Evolutionary conservation across 2,113 vertebrate species (phyloP).

Genomic region (Phoenicopterus ruber): DNA sequence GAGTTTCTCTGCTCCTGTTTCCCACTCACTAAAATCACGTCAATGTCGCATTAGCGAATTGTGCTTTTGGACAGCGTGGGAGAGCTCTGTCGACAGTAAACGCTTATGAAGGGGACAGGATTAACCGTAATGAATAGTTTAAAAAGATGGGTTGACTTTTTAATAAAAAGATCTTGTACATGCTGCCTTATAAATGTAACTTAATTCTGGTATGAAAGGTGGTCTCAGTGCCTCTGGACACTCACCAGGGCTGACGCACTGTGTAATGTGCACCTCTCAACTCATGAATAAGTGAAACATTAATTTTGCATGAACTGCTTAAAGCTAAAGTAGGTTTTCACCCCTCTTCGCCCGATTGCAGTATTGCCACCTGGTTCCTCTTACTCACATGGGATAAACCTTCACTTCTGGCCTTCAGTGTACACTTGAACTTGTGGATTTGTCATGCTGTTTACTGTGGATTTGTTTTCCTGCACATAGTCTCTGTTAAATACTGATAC

Average conservation of each 20-base stretch:
- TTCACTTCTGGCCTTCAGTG: background rate
- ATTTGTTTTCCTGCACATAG: slow-evolving; percentile 29
- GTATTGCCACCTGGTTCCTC: background rate
- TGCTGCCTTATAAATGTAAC: background rate
- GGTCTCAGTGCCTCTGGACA: background rate
- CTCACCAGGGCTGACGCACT: background rate
- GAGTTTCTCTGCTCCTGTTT: background rate
- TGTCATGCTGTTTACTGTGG: slow-evolving; percentile 31
- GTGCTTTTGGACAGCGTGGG: background rate
- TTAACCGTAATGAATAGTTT: background rate
- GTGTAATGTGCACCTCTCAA: background rate
- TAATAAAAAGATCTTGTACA: background rate
- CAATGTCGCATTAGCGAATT: background rate
- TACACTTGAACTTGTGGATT: slow-evolving; percentile 59
- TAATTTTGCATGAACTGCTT: slow-evolving; percentile 15
- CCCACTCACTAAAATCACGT: background rate
- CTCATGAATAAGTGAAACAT: background rate
- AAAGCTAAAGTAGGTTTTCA: background rate
- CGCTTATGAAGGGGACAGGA: background rate
- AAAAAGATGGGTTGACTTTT: background rate
- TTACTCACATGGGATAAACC: background rate
- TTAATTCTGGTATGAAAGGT: background rate
- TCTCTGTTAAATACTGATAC: slow-evolving; percentile 68
- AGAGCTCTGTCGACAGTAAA: background rate
- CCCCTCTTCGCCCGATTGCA: background rate